Conservation (phyloP, 2,888 invertebrate genomes). For the Carcina quercana region DNA sequence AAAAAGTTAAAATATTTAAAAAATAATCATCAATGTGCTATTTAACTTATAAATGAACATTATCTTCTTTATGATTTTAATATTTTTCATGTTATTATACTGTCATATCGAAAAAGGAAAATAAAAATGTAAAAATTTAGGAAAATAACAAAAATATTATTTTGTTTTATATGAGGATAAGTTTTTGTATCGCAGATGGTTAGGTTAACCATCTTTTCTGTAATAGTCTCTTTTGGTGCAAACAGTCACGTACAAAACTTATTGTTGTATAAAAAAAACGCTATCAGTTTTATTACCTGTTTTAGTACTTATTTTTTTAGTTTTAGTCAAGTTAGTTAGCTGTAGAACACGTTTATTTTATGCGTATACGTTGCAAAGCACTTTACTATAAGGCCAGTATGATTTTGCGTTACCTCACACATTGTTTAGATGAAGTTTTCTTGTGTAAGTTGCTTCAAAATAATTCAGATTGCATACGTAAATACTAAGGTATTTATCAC, state of each 20-base stretch:
- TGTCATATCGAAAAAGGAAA: conserved; percentile 43
- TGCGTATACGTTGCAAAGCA: not conserved
- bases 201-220: too few relatives aligned
- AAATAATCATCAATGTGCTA: conserved; percentile 28
- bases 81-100: conserved; percentile 18
- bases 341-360: conserved; percentile 1
- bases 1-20: conserved; percentile 35
- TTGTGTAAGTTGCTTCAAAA: not conserved
- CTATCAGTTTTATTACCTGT: conserved; percentile 18
- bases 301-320: conserved; percentile 26
- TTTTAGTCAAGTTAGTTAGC: conserved; percentile 6
- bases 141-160: conserved; percentile 50
- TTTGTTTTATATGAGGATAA: conserved; percentile 34
- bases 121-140: conserved; percentile 56
- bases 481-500: too few relatives aligned
- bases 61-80: not conserved
- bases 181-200: not conserved
- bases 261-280: conserved; percentile 15
- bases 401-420: conserved; percentile 13
- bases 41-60: conserved; percentile 17
- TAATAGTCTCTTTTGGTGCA: conserved; percentile 6
- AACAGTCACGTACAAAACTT: not conserved
- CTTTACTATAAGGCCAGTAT: conserved; percentile 15
- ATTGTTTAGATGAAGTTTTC: conserved; percentile 4
- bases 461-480: too few relatives aligned